phyloP scores from a whole-genome alignment of 2,888 invertebrate genomes.

The Litoditis marina region DNA sequence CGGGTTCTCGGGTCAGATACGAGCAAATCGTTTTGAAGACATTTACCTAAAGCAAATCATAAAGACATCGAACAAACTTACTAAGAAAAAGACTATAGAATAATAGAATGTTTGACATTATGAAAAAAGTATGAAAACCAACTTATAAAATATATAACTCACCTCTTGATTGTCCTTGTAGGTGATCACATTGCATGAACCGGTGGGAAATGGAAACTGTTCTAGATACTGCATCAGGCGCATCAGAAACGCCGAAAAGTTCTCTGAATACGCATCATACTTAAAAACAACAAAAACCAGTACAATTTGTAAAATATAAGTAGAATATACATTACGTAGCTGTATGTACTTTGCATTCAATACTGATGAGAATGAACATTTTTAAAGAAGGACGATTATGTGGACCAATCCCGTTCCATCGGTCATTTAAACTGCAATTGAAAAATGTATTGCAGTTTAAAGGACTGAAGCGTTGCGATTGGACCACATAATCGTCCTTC shows the following conservation, averaged over 20 bases:
- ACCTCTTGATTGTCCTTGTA: slow-evolving; percentile 16
- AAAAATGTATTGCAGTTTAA: no score
- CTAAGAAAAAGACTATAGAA: no score
- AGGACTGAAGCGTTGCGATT: no score
- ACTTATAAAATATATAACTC: neutral
- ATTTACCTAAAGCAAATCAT: slow-evolving; percentile 14
- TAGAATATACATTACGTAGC: neutral
- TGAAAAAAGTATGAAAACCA: neutral
- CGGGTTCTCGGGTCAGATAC: slow-evolving; percentile 2
- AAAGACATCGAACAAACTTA: no score
- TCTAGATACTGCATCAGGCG: slow-evolving; percentile 15
- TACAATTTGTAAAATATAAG: no score
- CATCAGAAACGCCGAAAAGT: slow-evolving; percentile 10
- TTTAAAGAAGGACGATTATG: no score
- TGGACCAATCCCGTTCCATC: no score
- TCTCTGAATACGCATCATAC: no score
- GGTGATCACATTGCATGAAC: slow-evolving; percentile 13
- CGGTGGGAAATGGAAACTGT: slow-evolving; percentile 13
- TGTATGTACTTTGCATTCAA: neutral
- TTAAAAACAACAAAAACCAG: no score
- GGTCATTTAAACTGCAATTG: no score
- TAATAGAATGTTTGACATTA: neutral
- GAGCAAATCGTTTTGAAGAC: slow-evolving; percentile 17
- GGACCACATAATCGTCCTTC: no score
- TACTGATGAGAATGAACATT: no score